These are phyloP conservation scores for Neoitamus cyanurus DNA, from an alignment of 2,888 invertebrate species.

Conservation along the genomic window DNA sequence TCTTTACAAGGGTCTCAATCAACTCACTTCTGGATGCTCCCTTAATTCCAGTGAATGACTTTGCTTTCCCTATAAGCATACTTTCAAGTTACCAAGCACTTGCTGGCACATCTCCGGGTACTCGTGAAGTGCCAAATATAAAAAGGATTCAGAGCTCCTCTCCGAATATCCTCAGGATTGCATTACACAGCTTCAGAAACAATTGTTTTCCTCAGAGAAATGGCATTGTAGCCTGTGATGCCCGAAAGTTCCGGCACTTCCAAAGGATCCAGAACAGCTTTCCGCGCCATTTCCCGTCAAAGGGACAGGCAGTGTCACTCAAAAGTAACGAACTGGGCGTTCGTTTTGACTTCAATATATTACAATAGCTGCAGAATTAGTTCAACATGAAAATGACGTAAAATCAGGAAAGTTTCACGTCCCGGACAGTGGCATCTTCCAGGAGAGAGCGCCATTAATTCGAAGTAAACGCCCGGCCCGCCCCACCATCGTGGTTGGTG, in stretches of 20 bases:
- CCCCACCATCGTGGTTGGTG: not conserved
- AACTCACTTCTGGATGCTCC: not conserved
- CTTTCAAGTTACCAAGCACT: not conserved
- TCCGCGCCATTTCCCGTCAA: slow-evolving; percentile 12
- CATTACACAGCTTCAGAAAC: not conserved
- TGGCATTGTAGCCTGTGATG: not conserved
- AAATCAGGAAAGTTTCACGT: slow-evolving; percentile 27
- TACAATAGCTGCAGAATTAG: not conserved
- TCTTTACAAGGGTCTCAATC: not conserved
- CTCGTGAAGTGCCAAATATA: not conserved
- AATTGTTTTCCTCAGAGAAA: not conserved
- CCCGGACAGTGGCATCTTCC: not conserved
- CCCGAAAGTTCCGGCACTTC: not conserved
- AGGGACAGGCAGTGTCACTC: not conserved
- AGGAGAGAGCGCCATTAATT: slow-evolving; percentile 6
- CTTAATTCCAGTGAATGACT: not conserved
- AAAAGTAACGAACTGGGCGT: not conserved
- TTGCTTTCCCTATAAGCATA: not conserved
- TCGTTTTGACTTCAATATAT: not conserved
- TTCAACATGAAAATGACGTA: slow-evolving; percentile 32
- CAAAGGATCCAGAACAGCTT: not conserved
- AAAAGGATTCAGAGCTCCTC: not conserved
- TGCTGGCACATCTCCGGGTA: not conserved
- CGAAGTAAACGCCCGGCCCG: not conserved
- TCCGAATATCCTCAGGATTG: not conserved